A percentile compares a stretch with the other conserved stretches of the same genome.
phyloP scores from a whole-genome alignment of 2,888 invertebrate species.

The Idaea biselata region DNA sequence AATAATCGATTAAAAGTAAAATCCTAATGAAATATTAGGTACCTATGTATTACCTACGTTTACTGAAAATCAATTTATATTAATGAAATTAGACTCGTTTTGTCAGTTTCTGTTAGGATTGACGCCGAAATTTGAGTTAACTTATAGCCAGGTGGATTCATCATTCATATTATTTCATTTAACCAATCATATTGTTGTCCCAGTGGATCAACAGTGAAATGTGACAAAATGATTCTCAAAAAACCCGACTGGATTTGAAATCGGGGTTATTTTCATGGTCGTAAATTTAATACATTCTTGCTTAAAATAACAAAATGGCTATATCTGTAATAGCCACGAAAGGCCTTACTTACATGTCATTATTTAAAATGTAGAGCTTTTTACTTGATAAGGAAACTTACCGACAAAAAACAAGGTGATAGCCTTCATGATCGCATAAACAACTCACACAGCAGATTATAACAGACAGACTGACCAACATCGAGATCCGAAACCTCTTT shows the following conservation, averaged over 20 bases:
- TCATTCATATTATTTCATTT: too few relatives aligned
- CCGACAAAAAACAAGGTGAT: constrained; percentile 61
- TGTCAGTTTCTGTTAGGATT: too few relatives aligned
- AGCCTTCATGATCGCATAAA: constrained; percentile 58
- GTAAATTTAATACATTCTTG: neutral
- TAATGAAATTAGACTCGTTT: too few relatives aligned
- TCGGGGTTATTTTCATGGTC: neutral
- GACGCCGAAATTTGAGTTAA: too few relatives aligned
- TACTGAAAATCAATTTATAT: too few relatives aligned
- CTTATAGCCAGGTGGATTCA: too few relatives aligned
- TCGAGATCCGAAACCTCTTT: constrained; percentile 42
- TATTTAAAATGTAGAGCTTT: constrained; percentile 6
- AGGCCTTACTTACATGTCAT: neutral
- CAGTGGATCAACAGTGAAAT: too few relatives aligned
- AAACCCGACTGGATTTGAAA: neutral
- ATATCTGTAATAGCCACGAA: neutral
- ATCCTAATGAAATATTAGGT: too few relatives aligned
- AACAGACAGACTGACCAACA: constrained; percentile 45
- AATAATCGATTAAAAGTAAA: too few relatives aligned
- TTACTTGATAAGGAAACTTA: constrained; percentile 40
- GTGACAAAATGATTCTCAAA: neutral
- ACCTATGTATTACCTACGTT: too few relatives aligned
- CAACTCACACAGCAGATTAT: constrained; percentile 36
- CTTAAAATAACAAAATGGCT: constrained; percentile 7
- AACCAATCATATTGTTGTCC: too few relatives aligned